These are phyloP conservation scores for Porphyrio hochstetteri DNA, from an alignment of 2,113 vertebrate species.

Conservation along the genomic window DNA sequence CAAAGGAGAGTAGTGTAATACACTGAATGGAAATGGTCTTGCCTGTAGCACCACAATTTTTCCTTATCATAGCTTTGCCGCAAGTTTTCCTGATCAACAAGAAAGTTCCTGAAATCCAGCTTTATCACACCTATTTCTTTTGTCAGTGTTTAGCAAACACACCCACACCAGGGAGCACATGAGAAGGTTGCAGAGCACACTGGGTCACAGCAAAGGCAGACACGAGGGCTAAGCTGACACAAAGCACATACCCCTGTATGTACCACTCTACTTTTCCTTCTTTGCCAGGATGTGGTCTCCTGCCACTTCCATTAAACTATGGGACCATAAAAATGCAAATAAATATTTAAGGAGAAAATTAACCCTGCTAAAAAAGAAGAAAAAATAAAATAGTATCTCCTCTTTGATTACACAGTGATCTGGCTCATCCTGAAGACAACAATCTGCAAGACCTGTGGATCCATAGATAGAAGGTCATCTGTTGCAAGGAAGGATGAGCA, in stretches of 20 bases:
- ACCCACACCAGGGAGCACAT: not conserved
- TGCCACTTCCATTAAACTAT: not conserved
- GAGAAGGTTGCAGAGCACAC: not conserved
- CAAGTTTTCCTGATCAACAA: not conserved
- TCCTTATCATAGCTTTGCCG: not conserved
- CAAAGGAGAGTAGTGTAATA: not conserved
- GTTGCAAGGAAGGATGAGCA: not conserved
- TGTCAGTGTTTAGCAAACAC: not conserved
- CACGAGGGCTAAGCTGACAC: not conserved
- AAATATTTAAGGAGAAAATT: not conserved
- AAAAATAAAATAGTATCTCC: rapidly evolving
- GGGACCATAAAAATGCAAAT: not conserved
- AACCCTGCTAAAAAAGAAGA: not conserved
- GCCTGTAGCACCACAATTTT: not conserved
- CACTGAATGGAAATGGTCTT: rapidly evolving
- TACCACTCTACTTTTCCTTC: not conserved
- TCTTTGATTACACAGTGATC: not conserved
- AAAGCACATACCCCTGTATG: not conserved
- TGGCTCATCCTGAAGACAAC: not conserved
- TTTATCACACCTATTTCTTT: not conserved
- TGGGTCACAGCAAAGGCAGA: not conserved
- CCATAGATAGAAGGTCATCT: not conserved
- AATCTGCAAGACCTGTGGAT: not conserved
- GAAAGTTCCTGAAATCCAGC: not conserved
- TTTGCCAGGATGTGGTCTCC: not conserved